Conservation (phyloP, 2,113 vertebrate species). For the Xenotilapia flavipinnis region DNA sequence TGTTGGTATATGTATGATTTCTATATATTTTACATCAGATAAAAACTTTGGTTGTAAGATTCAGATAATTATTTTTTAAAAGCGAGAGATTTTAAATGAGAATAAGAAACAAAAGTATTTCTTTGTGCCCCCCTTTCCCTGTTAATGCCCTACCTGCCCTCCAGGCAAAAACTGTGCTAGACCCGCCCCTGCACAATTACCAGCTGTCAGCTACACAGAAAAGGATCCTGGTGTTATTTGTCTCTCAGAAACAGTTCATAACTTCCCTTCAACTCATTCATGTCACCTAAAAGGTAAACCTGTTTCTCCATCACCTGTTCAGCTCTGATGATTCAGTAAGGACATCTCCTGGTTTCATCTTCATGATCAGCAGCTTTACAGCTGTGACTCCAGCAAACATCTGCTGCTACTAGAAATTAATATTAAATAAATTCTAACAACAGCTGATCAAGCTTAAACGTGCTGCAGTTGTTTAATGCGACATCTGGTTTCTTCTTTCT, state of each 20-base stretch:
- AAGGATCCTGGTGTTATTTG: too few relatives aligned
- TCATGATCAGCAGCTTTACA: too few relatives aligned
- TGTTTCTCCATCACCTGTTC: too few relatives aligned
- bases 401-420: too few relatives aligned
- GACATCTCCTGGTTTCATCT: too few relatives aligned
- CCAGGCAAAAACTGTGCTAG: rapidly evolving
- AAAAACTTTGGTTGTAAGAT: background rate
- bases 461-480: rapidly evolving
- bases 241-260: too few relatives aligned
- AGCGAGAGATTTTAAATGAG: rapidly evolving
- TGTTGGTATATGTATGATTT: background rate
- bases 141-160: rapidly evolving
- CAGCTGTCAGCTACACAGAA: rapidly evolving
- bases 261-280: too few relatives aligned
- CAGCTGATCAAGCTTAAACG: rapidly evolving
- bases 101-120: background rate
- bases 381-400: too few relatives aligned
- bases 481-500: rapidly evolving
- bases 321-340: too few relatives aligned
- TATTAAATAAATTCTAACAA: too few relatives aligned
- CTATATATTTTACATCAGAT: background rate
- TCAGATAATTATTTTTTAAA: background rate
- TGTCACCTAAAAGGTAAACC: too few relatives aligned
- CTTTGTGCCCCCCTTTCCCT: rapidly evolving
- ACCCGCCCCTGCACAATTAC: rapidly evolving